phyloP scores from a whole-genome alignment of 1,140 invertebrate genomes.

The Alviniconcha marisindica region DNA sequence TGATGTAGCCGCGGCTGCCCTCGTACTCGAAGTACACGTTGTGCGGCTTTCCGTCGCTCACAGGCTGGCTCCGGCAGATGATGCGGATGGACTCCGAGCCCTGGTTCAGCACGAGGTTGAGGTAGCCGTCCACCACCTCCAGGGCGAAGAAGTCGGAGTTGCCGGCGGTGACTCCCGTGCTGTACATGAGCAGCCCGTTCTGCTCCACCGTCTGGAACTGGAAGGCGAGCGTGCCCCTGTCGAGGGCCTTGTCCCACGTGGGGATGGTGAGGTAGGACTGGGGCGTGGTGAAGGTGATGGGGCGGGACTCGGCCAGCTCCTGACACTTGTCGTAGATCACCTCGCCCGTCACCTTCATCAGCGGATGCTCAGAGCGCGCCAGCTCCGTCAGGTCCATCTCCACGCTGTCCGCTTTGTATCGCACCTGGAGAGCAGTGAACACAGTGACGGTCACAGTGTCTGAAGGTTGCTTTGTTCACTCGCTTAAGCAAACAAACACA shows the following conservation, averaged over 20 bases:
- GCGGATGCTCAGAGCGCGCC: conserved; percentile 87
- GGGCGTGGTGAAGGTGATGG: conserved; percentile 92
- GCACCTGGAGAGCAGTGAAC: conserved; percentile 85
- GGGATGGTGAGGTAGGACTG: conserved; percentile 89
- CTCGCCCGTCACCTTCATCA: conserved; percentile 91
- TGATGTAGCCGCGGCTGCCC: conserved; percentile 89
- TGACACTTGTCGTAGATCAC: conserved; percentile 91
- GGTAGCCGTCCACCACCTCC: conserved; percentile 93
- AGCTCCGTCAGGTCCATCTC: conserved; percentile 92
- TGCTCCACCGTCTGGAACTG: conserved; percentile 92
- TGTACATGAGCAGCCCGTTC: conserved; percentile 95
- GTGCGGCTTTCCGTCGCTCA: conserved; percentile 96
- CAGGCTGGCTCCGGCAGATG: conserved; percentile 69
- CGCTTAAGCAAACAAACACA: too few relatives aligned
- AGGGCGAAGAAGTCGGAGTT: conserved; percentile 94
- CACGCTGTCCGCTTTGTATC: conserved; percentile 92
- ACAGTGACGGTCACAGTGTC: too few relatives aligned
- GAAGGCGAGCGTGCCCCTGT: conserved; percentile 87
- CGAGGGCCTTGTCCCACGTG: conserved; percentile 90
- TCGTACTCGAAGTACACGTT: conserved; percentile 81
- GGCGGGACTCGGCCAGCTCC: conserved; percentile 88
- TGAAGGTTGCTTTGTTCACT: too few relatives aligned
- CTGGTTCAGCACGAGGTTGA: conserved; percentile 93
- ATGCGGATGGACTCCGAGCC: conserved; percentile 93
- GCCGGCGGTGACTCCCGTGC: conserved; percentile 76